Percentiles rank a stretch among this genome's conserved stretches.
Evolutionary conservation across 2,113 vertebrate species (phyloP).

Genomic region (Peromyscus polionotus): DNA sequence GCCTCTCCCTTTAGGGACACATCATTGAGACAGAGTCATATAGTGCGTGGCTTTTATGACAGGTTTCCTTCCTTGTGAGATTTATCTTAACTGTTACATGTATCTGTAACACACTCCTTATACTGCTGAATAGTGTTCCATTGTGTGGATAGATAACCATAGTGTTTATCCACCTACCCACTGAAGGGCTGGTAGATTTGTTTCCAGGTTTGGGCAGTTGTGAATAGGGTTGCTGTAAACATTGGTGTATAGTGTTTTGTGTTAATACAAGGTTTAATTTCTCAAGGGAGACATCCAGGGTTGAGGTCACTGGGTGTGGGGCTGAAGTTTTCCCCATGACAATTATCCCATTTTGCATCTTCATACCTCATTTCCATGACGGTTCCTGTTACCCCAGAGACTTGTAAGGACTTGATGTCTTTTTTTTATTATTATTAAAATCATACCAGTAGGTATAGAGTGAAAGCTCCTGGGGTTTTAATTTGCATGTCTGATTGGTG

Average conservation of each 20-base stretch:
- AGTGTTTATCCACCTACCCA: neutral
- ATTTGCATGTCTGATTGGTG: neutral
- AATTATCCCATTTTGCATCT: neutral
- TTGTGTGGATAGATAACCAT: neutral
- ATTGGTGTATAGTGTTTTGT: neutral
- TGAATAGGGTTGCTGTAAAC: neutral
- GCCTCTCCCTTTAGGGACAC: neutral
- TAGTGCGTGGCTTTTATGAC: neutral
- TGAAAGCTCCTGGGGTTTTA: neutral
- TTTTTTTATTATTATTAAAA: neutral
- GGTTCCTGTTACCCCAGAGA: neutral
- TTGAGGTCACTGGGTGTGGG: neutral
- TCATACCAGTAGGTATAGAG: neutral
- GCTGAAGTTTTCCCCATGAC: neutral
- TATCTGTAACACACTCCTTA: neutral
- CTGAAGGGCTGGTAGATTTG: neutral
- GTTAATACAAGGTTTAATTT: neutral
- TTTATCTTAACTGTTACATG: neutral
- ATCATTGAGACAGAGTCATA: neutral
- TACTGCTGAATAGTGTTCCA: neutral
- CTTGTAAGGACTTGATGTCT: neutral
- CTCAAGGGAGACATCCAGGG: neutral
- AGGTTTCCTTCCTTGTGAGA: neutral
- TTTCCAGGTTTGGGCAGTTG: conserved; percentile 40
- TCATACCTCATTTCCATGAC: neutral